These are phyloP conservation scores for Pseudochirops cupreus DNA, from an alignment of 2,797 vertebrate species.

Conservation along the genomic window DNA sequence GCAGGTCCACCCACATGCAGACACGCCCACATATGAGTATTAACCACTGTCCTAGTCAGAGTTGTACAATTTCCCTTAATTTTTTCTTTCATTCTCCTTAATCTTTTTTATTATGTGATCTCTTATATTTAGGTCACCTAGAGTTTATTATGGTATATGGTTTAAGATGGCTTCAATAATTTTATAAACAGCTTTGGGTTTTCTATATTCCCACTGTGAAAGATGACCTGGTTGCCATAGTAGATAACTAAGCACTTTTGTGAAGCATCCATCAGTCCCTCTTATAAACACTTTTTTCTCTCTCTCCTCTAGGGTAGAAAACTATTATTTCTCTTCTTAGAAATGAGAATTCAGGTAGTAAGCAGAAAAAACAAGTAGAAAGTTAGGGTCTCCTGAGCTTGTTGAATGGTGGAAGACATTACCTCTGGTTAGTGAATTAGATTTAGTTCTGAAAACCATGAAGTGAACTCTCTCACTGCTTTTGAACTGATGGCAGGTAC, in stretches of 20 bases:
- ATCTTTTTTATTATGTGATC: background rate
- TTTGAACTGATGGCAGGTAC: background rate
- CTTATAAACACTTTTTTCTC: conserved; percentile 15
- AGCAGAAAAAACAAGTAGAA: background rate
- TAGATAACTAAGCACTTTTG: background rate
- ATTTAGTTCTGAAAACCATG: background rate
- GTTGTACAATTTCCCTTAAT: background rate
- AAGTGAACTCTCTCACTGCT: background rate
- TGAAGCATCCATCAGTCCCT: background rate
- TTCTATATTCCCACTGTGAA: background rate
- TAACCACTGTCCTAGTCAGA: too few relatives aligned
- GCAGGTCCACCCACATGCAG: too few relatives aligned
- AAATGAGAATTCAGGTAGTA: conserved; percentile 30
- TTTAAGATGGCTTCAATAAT: too few relatives aligned
- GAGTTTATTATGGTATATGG: background rate
- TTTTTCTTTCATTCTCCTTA: background rate
- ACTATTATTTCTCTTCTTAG: background rate
- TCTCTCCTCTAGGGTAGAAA: conserved; percentile 28
- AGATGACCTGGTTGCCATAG: background rate
- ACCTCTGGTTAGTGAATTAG: conserved; percentile 20
- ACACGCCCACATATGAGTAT: too few relatives aligned
- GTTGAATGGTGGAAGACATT: conserved; percentile 17
- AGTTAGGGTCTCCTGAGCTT: background rate
- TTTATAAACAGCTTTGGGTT: accelerated
- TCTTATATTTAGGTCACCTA: background rate